A percentile compares a stretch with the other conserved stretches of the same genome.
phyloP scores from a whole-genome alignment of 1,140 invertebrate species.

The Pseudachorutes palmiensis region DNA sequence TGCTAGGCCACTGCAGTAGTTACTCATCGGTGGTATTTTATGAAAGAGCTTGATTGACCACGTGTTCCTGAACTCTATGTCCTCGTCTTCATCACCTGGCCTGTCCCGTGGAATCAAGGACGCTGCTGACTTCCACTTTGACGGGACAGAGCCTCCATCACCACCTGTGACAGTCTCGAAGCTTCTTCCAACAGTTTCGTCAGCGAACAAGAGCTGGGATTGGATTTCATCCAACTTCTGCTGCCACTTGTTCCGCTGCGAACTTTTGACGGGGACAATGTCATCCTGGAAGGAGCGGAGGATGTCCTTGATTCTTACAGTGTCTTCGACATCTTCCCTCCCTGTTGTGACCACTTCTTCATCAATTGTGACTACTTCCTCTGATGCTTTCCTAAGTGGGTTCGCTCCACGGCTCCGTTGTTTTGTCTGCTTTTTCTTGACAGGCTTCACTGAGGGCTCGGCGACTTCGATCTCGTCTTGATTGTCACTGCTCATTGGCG shows the following conservation, averaged over 20 bases:
- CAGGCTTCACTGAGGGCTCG: too few species aligned
- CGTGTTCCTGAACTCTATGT: too few species aligned
- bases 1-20: not conserved
- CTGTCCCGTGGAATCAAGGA: not conserved
- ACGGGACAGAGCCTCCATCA: not conserved
- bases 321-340: not conserved
- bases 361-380: too few species aligned
- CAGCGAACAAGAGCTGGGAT: not conserved
- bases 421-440: too few species aligned
- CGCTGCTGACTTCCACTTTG: slow-evolving; percentile 6
- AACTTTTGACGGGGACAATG: not conserved
- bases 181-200: not conserved
- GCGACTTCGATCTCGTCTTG: too few species aligned
- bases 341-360: not conserved
- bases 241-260: not conserved
- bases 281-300: not conserved
- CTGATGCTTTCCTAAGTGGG: too few species aligned
- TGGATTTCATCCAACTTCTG: not conserved
- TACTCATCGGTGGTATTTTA: too few species aligned
- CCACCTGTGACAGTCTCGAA: not conserved
- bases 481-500: too few species aligned
- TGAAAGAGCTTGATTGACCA: too few species aligned
- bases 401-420: too few species aligned
- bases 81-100: not conserved
- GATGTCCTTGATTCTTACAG: not conserved